A percentile compares a stretch with the other conserved stretches of the same genome.
Evolutionary conservation across 2,113 vertebrate species (phyloP).

Genomic region (Suncus etruscus): DNA sequence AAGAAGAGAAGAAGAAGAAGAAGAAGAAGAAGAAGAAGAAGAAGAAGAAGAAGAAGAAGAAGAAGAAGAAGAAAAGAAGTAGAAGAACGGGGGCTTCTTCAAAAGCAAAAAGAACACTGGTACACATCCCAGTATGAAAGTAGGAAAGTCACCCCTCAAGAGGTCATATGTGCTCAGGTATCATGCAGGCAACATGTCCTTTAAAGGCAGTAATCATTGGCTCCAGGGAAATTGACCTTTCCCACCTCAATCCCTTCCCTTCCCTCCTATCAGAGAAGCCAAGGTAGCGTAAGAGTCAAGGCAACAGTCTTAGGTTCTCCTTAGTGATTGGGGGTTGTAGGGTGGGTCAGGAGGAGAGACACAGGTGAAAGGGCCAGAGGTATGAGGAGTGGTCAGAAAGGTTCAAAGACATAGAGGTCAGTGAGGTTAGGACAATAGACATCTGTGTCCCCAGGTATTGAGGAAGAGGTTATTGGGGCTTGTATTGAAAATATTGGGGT

Average conservation of each 20-base stretch:
- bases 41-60: no score
- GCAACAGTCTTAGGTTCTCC: neutral
- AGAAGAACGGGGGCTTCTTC: no score
- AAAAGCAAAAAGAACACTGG: no score
- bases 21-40: no score
- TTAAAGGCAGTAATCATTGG: neutral
- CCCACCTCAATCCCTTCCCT: neutral
- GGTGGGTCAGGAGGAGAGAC: neutral
- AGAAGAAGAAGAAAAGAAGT: no score
- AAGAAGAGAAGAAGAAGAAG: no score
- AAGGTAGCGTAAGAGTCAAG: neutral
- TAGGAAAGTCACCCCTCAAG: no score
- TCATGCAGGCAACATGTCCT: no score
- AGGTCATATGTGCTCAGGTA: no score
- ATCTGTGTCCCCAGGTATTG: rapidly evolving
- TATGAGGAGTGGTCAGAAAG: neutral
- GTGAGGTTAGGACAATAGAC: neutral
- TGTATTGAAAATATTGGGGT: no score
- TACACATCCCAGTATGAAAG: no score
- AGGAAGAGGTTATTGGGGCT: neutral
- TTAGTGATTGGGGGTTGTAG: neutral
- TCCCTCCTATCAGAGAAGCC: neutral
- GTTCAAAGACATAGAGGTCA: neutral
- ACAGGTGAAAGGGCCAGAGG: neutral
- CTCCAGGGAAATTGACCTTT: neutral